phyloP scores from a whole-genome alignment of 1,140 invertebrate species.

The Aporrectodea caliginosa region DNA sequence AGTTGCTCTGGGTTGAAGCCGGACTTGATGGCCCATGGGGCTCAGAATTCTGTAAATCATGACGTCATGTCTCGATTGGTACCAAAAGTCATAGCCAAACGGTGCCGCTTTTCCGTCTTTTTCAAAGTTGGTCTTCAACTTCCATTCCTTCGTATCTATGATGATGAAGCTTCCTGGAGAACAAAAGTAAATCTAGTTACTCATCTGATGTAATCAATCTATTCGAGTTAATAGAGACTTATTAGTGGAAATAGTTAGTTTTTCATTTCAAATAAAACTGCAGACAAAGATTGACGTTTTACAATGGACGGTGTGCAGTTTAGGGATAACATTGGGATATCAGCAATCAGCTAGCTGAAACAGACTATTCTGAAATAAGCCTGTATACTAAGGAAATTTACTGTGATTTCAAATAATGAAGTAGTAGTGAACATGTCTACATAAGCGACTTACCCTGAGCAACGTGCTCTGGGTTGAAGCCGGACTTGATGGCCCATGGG shows the following conservation, averaged over 20 bases:
- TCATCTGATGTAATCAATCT: too few relatives aligned
- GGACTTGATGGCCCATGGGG: conserved; percentile 74
- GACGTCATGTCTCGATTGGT: conserved; percentile 87
- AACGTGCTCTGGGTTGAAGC: conserved; percentile 67
- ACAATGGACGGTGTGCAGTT: background rate
- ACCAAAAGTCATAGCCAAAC: conserved; percentile 79
- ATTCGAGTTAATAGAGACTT: too few relatives aligned
- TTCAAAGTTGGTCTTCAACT: conserved; percentile 63
- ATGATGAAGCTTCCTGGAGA: conserved; percentile 77
- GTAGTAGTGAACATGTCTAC: too few relatives aligned
- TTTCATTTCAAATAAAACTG: too few relatives aligned
- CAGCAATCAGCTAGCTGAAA: too few relatives aligned
- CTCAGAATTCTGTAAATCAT: conserved; percentile 88
- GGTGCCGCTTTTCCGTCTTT: conserved; percentile 40
- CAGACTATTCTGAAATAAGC: too few relatives aligned
- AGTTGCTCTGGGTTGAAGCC: conserved; percentile 69
- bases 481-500: conserved; percentile 75
- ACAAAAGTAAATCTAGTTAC: background rate
- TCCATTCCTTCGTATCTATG: conserved; percentile 77
- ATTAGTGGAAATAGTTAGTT: too few relatives aligned
- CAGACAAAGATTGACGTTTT: too few relatives aligned
- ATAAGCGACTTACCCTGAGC: conserved; percentile 53
- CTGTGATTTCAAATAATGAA: too few relatives aligned
- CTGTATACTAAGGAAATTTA: too few relatives aligned
- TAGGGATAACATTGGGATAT: too few relatives aligned